phyloP scores from a whole-genome alignment of 2,113 vertebrate species.

The Grantiella picta region DNA sequence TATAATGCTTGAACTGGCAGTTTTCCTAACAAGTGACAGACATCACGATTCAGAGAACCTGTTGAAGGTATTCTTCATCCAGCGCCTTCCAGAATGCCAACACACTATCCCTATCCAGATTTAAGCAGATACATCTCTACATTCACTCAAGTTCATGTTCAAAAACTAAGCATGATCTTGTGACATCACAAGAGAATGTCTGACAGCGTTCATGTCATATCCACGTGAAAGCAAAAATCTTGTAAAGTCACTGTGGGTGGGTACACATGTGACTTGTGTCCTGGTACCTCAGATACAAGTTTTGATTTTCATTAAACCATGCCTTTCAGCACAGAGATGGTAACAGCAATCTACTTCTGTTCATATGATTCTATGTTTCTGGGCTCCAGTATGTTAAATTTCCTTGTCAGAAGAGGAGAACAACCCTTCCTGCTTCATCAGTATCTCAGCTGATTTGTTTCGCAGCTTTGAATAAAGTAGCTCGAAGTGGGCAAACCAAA shows the following conservation, averaged over 20 bases:
- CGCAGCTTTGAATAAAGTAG: not conserved
- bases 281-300: not conserved
- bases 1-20: not conserved
- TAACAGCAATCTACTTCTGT: not conserved
- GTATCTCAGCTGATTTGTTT: not conserved
- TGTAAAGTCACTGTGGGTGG: not conserved
- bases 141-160: not conserved
- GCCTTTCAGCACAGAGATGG: not conserved
- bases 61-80: not conserved
- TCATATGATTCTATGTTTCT: not conserved
- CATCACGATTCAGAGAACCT: accelerated
- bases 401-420: not conserved
- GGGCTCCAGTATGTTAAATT: not conserved
- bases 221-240: not conserved
- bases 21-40: not conserved
- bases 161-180: not conserved
- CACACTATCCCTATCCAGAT: not conserved
- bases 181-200: not conserved
- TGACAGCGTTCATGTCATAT: accelerated
- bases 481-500: not conserved
- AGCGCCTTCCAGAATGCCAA: not conserved
- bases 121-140: not conserved
- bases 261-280: accelerated
- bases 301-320: not conserved
- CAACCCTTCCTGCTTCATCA: not conserved